Evolutionary conservation across 2,888 invertebrate species (phyloP).

Genomic region (Troides oblongomaculatus): DNA sequence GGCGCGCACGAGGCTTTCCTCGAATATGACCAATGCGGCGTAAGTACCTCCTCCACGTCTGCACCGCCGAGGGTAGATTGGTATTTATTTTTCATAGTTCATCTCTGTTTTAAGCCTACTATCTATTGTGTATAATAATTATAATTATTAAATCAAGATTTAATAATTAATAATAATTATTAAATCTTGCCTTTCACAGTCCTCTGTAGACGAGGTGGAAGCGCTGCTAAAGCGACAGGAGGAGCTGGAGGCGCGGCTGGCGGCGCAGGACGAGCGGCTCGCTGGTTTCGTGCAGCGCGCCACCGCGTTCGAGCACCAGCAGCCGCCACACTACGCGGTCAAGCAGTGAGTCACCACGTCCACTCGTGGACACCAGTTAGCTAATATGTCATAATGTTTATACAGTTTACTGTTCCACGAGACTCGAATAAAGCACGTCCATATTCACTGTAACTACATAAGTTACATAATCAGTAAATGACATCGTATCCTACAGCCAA

Average conservation of each 20-base stretch:
- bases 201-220: slow-evolving; percentile 94
- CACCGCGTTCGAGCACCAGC: slow-evolving; percentile 88
- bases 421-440: no score
- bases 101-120: no score
- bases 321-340: slow-evolving; percentile 88
- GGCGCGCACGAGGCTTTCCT: slow-evolving; percentile 96
- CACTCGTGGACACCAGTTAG: no score
- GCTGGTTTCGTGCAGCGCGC: slow-evolving; percentile 91
- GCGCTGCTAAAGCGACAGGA: slow-evolving; percentile 95
- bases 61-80: no score
- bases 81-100: neutral
- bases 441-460: no score
- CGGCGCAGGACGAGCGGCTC: slow-evolving; percentile 95
- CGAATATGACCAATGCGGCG: slow-evolving; percentile 92
- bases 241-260: slow-evolving; percentile 94
- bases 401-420: no score
- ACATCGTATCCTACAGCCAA: no score
- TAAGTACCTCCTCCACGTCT: slow-evolving; percentile 56
- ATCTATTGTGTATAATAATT: no score
- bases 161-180: no score
- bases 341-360: slow-evolving; percentile 82
- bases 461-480: no score
- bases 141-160: no score
- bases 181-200: slow-evolving; percentile 65
- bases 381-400: no score